Evolutionary conservation across 2,797 vertebrate species (phyloP), one percentile per base, ranked within the genome.

Genomic region (Pempheris klunzingeri): DNA sequence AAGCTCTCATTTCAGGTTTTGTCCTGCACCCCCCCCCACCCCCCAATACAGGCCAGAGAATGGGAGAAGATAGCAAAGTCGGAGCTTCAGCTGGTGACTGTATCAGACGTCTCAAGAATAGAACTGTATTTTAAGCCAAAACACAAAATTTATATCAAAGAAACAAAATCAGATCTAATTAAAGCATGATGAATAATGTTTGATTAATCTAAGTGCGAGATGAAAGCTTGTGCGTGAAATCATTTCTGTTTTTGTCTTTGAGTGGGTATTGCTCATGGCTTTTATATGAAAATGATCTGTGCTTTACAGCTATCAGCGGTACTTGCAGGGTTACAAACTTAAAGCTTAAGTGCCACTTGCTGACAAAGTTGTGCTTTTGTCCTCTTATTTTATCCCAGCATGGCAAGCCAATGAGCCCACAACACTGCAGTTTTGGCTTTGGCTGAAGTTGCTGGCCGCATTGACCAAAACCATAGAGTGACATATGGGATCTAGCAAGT

Each of bases 1-100:
- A 84, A 85, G 92, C 76, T 94, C 90, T 69, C 71, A 44, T 95
- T 94, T 93, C 93, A 90, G 75, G 73, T 87, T 89, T 90, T 90
- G 80, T 90, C 76, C 75, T 9, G 34, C 55, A 60, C 36, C 3
- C 28, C 54, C n/a, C 39, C 3, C 28, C 54, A n/a, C 39, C 12
- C 20, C 10, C 49, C n/a, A 43, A 18, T 61, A 30, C 1, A 24
- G 44, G n/a, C 17, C 44, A 64, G 26, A 59, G 39, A 67, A 61
- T 55, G 7, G 50, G 24, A 7, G 22, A 46, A 60, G 46, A 44
- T 5, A 46, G 44, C 28, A 57, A 32, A 28, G 36, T 26, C 41
- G 72, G 3, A 24, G 53, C n/a, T 65, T 49, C 7, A 52, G 62
- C 39, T 57, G n/a, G 20, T 43, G 53, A 69, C 49, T 75, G 26